These are phyloP conservation scores for Amphipyra tragopoginis DNA, from an alignment of 2,888 invertebrate species.

Conservation along the genomic window DNA sequence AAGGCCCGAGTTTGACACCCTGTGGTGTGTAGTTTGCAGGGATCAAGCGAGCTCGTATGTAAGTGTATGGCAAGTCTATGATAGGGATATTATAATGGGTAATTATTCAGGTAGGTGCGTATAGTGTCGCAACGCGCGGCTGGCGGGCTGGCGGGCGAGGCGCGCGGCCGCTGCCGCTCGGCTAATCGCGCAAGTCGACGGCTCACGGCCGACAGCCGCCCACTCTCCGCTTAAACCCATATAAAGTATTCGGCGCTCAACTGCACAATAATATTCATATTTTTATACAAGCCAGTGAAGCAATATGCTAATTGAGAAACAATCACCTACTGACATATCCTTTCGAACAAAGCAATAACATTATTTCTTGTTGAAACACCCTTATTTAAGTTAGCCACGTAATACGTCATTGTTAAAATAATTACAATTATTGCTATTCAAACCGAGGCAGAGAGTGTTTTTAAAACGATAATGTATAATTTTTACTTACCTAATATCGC, in stretches of 20 bases:
- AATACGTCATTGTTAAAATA: constrained; percentile 30
- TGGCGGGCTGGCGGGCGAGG: constrained; percentile 63
- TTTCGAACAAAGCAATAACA: constrained; percentile 53
- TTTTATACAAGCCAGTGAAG: constrained; percentile 79
- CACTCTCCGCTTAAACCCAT: constrained; percentile 87
- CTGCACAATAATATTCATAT: constrained; percentile 84
- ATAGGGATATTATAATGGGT: constrained; percentile 65
- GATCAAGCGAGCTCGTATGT: constrained; percentile 25
- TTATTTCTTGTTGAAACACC: constrained; percentile 45
- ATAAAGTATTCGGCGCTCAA: constrained; percentile 82
- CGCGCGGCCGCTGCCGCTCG: constrained; percentile 58
- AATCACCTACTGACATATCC: constrained; percentile 65
- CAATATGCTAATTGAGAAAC: constrained; percentile 81
- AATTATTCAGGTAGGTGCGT: constrained; percentile 76
- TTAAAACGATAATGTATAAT: constrained; percentile 37
- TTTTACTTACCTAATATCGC: neutral
- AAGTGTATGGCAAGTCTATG: constrained; percentile 29
- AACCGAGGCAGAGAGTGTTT: constrained; percentile 46
- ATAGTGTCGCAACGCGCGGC: constrained; percentile 76
- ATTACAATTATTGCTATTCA: constrained; percentile 37
- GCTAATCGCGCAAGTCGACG: constrained; percentile 82
- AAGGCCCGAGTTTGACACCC: constrained; percentile 32
- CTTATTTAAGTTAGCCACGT: constrained; percentile 43
- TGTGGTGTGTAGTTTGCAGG: constrained; percentile 1
- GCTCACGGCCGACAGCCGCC: constrained; percentile 87